These are phyloP conservation scores for Neuroterus valhalla DNA, from an alignment of 1,140 invertebrate genomes.

Conservation along the genomic window DNA sequence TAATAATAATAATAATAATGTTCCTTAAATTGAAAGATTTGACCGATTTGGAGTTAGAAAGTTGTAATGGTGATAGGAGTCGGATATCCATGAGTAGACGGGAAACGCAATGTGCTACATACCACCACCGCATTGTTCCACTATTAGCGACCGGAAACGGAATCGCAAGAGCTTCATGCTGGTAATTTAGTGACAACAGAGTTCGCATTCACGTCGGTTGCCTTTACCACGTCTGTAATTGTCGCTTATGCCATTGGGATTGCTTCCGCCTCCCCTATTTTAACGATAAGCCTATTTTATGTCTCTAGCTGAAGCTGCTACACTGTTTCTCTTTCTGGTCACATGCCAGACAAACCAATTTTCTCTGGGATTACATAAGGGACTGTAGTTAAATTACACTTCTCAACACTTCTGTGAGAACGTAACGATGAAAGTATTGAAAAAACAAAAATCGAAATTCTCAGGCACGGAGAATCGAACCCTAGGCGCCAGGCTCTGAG, in stretches of 20 bases:
- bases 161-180: conserved; percentile 47
- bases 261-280: neutral
- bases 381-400: no score
- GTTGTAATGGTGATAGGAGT: neutral
- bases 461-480: no score
- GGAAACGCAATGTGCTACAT: conserved; percentile 47
- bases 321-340: no score
- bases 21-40: neutral
- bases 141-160: conserved; percentile 51
- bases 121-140: conserved; percentile 47
- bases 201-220: conserved; percentile 33
- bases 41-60: neutral
- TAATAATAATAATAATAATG: no score
- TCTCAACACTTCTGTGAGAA: no score
- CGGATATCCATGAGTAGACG: conserved; percentile 14
- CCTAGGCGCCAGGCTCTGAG: no score
- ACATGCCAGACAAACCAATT: no score
- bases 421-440: no score
- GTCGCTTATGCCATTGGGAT: conserved; percentile 3
- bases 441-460: no score
- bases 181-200: conserved; percentile 47
- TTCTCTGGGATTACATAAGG: no score
- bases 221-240: conserved; percentile 32
- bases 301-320: no score
- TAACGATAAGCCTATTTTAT: neutral